These are phyloP conservation scores for Plestiodon gilberti DNA, from an alignment of 2,113 vertebrate species.

Conservation along the genomic window DNA sequence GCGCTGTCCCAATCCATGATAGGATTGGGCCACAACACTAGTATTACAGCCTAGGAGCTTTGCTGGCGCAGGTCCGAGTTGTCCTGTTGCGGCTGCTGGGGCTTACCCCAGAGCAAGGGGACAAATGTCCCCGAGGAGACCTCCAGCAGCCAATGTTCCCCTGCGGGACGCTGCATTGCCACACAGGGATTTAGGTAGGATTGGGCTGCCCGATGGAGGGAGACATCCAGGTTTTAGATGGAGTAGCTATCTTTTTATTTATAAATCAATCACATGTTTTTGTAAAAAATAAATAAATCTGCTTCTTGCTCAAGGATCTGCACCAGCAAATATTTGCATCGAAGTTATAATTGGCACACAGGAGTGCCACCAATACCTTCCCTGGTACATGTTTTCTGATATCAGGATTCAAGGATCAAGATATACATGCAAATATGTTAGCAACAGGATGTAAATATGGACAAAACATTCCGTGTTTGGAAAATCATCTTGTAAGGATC, in stretches of 20 bases:
- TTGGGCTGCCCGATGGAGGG: no score
- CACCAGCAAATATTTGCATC: not conserved
- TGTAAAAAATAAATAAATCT: not conserved
- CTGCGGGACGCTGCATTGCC: no score
- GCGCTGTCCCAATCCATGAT: no score
- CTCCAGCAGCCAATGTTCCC: no score
- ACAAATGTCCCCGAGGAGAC: no score
- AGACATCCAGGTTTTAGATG: not conserved
- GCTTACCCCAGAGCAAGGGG: no score
- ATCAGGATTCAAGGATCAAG: not conserved
- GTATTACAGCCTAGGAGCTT: not conserved
- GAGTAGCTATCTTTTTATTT: not conserved
- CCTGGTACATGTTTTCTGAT: constrained; percentile 6
- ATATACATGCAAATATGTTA: not conserved
- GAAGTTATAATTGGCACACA: not conserved
- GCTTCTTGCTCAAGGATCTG: not conserved
- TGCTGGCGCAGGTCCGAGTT: no score
- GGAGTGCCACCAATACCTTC: no score
- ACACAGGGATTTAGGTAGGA: no score
- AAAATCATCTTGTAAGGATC: not conserved
- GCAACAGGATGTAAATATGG: not conserved
- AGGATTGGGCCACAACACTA: no score
- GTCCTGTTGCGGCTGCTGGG: no score
- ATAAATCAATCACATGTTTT: not conserved
- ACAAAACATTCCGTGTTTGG: not conserved